Conservation (phyloP, 2,797 vertebrate species). For the Lagodon rhomboides region DNA sequence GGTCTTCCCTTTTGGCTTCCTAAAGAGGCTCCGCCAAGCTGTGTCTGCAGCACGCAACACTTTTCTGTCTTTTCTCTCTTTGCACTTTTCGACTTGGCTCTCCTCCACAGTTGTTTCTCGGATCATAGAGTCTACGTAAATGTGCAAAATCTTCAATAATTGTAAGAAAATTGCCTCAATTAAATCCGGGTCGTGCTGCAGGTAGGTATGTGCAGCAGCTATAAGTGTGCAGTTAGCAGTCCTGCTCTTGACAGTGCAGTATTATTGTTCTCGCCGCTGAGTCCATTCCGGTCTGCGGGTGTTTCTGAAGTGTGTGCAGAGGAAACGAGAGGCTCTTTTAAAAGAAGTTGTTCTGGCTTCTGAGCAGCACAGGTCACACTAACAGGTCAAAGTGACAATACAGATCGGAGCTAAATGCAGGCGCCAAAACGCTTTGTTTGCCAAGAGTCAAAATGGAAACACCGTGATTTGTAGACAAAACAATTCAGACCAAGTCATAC, state of each 20-base stretch:
- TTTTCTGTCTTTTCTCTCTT: constrained; percentile 21
- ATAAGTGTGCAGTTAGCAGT: background rate
- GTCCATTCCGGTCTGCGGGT: constrained; percentile 1
- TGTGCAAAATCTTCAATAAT: background rate
- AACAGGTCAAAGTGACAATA: constrained; percentile 38
- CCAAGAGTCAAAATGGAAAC: constrained; percentile 52
- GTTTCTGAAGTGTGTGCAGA: constrained; percentile 46
- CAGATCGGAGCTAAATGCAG: constrained; percentile 36
- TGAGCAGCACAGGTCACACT: constrained; percentile 47
- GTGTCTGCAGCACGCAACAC: constrained; percentile 44
- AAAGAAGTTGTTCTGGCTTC: constrained; percentile 55
- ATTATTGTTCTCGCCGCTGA: constrained; percentile 31
- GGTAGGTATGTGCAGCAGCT: background rate
- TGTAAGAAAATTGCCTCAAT: background rate
- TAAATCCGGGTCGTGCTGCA: background rate
- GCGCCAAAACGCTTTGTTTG: constrained; percentile 49
- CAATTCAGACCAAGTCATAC: constrained; percentile 18
- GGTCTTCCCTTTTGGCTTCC: constrained; percentile 75
- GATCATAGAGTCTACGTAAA: background rate
- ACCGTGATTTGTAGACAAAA: constrained; percentile 49
- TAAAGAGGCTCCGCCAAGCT: constrained; percentile 62
- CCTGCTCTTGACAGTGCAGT: background rate
- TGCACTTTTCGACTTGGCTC: constrained; percentile 8
- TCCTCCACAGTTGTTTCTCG: constrained; percentile 1
- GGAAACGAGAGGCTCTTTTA: constrained; percentile 55